Conservation (phyloP, 2,888 invertebrate species). For the Priocnemis perturbator region DNA sequence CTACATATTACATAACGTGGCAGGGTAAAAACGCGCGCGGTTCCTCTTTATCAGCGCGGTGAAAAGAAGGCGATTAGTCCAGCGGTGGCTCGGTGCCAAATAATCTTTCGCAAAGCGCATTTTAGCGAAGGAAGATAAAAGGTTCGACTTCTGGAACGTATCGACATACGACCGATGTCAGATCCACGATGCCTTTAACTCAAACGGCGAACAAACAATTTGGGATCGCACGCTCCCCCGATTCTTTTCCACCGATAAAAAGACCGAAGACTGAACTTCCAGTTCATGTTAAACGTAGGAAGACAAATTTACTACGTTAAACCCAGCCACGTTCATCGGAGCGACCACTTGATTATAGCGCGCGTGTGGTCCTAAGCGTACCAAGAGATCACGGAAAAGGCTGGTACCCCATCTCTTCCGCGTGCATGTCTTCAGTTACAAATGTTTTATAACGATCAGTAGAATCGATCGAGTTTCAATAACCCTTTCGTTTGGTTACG, state of each 20-base stretch:
- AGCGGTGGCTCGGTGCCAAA: constrained; percentile 46
- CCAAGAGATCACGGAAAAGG: no score
- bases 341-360: no score
- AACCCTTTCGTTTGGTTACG: no score
- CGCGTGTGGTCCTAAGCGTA: no score
- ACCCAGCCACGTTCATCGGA: no score
- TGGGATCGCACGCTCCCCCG: constrained; percentile 17
- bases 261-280: no score
- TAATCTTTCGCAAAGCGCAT: constrained; percentile 31
- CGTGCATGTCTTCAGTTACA: no score
- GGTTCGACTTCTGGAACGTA: constrained; percentile 15
- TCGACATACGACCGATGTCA: constrained; percentile 35
- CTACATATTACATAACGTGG: constrained; percentile 38
- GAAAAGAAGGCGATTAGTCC: constrained; percentile 48
- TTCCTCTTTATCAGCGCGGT: constrained; percentile 44
- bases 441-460: no score
- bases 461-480: no score
- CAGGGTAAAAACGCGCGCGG: constrained; percentile 14
- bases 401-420: no score
- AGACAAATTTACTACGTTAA: no score
- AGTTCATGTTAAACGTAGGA: no score
- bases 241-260: not conserved
- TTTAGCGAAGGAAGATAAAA: constrained; percentile 2
- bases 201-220: constrained; percentile 30
- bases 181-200: constrained; percentile 37